phyloP scores from a whole-genome alignment of 2,888 invertebrate species.

The Icerya purchasi region DNA sequence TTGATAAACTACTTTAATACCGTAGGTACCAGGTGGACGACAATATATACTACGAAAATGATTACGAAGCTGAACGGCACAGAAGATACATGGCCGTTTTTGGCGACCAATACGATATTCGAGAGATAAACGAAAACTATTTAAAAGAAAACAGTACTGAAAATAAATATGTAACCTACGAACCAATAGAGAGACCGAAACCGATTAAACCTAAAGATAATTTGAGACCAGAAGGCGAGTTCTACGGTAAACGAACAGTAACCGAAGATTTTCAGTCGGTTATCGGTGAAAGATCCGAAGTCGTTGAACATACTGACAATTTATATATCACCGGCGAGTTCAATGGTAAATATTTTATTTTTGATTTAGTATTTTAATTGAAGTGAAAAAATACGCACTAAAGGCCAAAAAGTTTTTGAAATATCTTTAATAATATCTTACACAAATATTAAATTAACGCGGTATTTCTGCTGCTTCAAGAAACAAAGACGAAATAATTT shows the following conservation, averaged over 20 bases:
- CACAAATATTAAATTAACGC: too few species aligned
- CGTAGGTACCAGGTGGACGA: constrained; percentile 31
- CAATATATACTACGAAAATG: constrained; percentile 48
- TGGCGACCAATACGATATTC: constrained; percentile 26
- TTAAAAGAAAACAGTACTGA: constrained; percentile 24
- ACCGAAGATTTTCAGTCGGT: constrained; percentile 26
- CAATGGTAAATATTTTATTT: constrained; percentile 31
- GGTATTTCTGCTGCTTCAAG: too few species aligned
- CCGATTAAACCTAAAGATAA: constrained; percentile 32
- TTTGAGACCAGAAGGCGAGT: constrained; percentile 28
- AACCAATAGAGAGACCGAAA: constrained; percentile 21
- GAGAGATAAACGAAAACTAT: constrained; percentile 20
- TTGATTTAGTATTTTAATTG: neutral
- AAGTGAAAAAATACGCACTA: neutral
- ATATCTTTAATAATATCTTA: neutral
- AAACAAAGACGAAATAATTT: too few species aligned
- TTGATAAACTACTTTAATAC: too few species aligned
- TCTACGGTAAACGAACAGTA: constrained; percentile 19
- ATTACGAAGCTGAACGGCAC: constrained; percentile 31
- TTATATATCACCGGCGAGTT: constrained; percentile 42
- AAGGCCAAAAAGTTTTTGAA: neutral
- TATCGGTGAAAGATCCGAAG: constrained; percentile 39
- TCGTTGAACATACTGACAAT: constrained; percentile 41
- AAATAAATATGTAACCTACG: constrained; percentile 29
- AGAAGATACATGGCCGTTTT: constrained; percentile 28